phyloP scores from a whole-genome alignment of 2,888 invertebrate species.

The Theodoxus fluviatilis region DNA sequence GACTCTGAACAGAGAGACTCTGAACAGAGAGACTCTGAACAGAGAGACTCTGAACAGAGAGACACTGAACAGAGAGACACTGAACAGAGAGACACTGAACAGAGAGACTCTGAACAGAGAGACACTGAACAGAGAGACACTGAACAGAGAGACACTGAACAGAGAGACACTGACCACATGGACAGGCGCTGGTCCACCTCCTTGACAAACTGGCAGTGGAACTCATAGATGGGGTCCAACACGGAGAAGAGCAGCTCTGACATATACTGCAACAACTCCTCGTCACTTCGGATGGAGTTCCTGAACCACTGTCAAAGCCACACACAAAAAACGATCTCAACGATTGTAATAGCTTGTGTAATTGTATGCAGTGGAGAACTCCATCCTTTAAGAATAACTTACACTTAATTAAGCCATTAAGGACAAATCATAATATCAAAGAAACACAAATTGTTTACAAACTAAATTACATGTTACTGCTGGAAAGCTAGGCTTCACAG shows the following conservation, averaged over 20 bases:
- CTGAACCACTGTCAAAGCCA: slow-evolving; percentile 76
- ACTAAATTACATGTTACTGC: too few species aligned
- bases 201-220: slow-evolving; percentile 81
- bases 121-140: background rate
- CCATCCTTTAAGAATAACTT: background rate
- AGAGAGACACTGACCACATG: slow-evolving; percentile 69
- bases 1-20: too few species aligned
- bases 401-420: background rate
- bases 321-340: slow-evolving; percentile 7
- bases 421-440: background rate
- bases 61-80: too few species aligned
- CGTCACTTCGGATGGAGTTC: slow-evolving; percentile 73
- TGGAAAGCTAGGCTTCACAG: too few species aligned
- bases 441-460: background rate
- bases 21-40: too few species aligned
- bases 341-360: too few species aligned
- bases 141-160: background rate
- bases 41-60: too few species aligned
- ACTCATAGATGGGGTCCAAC: slow-evolving; percentile 80
- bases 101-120: background rate
- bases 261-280: slow-evolving; percentile 72
- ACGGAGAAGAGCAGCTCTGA: slow-evolving; percentile 70
- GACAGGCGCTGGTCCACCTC: slow-evolving; percentile 80
- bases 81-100: background rate
- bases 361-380: background rate